phyloP scores from a whole-genome alignment of 2,888 invertebrate genomes.

The Xestia ashworthii region DNA sequence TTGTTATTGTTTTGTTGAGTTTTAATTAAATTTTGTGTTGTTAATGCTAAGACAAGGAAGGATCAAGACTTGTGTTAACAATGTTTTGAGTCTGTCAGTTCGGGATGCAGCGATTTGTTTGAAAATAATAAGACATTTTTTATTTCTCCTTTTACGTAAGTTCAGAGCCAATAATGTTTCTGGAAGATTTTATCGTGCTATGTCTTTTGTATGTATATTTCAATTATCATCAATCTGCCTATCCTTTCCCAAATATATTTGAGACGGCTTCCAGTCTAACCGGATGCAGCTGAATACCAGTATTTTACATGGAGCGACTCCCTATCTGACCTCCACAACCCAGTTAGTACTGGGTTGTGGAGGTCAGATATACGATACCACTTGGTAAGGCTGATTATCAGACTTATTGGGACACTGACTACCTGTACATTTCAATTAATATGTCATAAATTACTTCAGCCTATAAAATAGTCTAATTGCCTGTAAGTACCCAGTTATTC shows the following conservation, averaged over 20 bases:
- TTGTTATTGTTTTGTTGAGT: slow-evolving; percentile 29
- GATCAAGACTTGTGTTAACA: slow-evolving; percentile 10
- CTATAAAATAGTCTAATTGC: not conserved
- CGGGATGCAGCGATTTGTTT: not conserved
- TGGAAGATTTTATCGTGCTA: not conserved
- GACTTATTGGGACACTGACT: no score
- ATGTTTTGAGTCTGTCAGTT: not conserved
- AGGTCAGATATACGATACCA: no score
- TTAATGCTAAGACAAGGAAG: not conserved
- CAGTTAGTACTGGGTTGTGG: no score
- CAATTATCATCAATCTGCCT: no score
- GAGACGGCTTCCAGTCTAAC: no score
- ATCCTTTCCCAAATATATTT: no score
- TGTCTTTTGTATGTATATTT: not conserved
- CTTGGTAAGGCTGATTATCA: no score
- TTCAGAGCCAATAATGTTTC: not conserved
- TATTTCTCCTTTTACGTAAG: not conserved
- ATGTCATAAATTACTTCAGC: not conserved
- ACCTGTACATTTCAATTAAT: no score
- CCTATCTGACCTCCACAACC: no score
- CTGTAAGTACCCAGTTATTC: not conserved
- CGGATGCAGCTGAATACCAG: no score
- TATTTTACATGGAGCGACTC: no score
- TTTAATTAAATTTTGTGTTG: slow-evolving; percentile 38
- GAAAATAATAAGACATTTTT: not conserved